These are phyloP conservation scores for Cacatua alba DNA, from an alignment of 2,113 vertebrate species.

Conservation along the genomic window DNA sequence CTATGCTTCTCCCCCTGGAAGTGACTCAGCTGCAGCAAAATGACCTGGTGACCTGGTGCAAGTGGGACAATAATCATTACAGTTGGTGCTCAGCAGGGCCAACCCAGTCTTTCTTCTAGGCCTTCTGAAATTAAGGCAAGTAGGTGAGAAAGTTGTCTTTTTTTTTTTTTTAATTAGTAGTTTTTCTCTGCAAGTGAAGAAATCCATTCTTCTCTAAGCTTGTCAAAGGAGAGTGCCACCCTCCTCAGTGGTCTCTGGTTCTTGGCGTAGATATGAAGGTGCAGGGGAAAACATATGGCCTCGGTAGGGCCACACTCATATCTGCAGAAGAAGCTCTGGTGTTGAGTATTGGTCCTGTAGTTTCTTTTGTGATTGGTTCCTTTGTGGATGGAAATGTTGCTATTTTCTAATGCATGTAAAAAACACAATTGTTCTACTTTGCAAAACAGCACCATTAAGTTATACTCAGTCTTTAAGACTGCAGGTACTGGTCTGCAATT, in stretches of 20 bases:
- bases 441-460: background rate
- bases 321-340: background rate
- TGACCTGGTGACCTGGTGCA: background rate
- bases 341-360: background rate
- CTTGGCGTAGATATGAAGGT: background rate
- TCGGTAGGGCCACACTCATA: background rate
- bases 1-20: background rate
- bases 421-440: background rate
- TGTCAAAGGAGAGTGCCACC: background rate
- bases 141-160: background rate
- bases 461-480: background rate
- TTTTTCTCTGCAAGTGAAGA: background rate
- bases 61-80: background rate
- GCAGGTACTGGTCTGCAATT: background rate
- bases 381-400: background rate
- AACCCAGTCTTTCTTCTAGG: background rate
- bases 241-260: background rate
- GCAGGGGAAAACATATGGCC: background rate
- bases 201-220: background rate
- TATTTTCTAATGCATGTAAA: background rate
- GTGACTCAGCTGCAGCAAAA: background rate
- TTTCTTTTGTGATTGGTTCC: background rate
- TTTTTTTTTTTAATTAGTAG: background rate
- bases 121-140: background rate
- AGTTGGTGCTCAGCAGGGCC: background rate